These are phyloP conservation scores for Triplophysa tibetana DNA, from an alignment of 2,113 vertebrate genomes.

Conservation along the genomic window DNA sequence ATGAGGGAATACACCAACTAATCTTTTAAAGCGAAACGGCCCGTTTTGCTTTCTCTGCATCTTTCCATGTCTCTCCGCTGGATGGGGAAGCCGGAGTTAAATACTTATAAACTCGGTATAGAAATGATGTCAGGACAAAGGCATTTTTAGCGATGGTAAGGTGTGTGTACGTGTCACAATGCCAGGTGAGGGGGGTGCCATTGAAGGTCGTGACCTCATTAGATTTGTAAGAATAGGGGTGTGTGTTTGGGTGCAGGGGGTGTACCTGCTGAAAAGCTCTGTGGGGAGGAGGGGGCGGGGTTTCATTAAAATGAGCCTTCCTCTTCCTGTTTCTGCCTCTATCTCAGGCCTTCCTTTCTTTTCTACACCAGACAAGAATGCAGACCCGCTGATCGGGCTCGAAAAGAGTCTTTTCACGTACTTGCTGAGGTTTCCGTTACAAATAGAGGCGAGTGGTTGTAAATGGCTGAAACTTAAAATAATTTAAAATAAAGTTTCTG, in stretches of 20 bases:
- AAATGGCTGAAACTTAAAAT: neutral
- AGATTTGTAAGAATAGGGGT: slow-evolving; percentile 77
- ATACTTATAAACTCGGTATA: slow-evolving; percentile 87
- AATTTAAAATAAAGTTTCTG: too few relatives aligned
- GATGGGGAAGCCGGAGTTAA: slow-evolving; percentile 88
- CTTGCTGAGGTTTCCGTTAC: neutral
- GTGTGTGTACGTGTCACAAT: slow-evolving; percentile 80
- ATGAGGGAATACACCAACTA: neutral
- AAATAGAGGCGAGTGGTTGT: slow-evolving; percentile 16
- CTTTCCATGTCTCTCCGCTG: slow-evolving; percentile 71
- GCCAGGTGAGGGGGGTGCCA: slow-evolving; percentile 87
- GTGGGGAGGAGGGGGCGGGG: slow-evolving; percentile 38
- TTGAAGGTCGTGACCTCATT: slow-evolving; percentile 82
- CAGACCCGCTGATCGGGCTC: neutral
- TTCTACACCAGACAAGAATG: slow-evolving; percentile 5
- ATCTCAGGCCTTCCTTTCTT: neutral
- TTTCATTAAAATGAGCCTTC: slow-evolving; percentile 52
- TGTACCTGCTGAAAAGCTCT: slow-evolving; percentile 77
- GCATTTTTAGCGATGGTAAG: slow-evolving; percentile 73
- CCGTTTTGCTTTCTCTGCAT: slow-evolving; percentile 48
- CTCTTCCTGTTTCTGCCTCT: slow-evolving; percentile 17
- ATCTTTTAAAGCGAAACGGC: neutral
- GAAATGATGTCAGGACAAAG: slow-evolving; percentile 82
- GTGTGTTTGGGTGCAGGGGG: slow-evolving; percentile 69
- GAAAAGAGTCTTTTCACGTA: slow-evolving; percentile 1